Conservation (phyloP, 2,888 invertebrate species). For the Watsonalla cultraria region DNA sequence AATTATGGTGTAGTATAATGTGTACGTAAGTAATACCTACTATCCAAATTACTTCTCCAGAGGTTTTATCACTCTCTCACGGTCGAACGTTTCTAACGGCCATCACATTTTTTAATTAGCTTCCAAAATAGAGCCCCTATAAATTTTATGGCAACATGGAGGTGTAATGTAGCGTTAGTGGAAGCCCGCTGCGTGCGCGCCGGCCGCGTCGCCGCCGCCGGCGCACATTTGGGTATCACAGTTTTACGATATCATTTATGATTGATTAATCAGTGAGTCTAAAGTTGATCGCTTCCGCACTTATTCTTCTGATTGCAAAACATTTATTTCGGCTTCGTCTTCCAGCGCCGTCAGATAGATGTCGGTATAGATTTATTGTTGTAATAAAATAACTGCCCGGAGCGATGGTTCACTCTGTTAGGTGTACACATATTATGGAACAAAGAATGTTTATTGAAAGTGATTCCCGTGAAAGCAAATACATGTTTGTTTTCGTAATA, state of each 20-base stretch:
- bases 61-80: conserved; percentile 70
- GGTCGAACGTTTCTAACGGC: conserved; percentile 59
- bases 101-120: conserved; percentile 70
- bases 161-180: conserved; percentile 45
- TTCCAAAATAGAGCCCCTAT: conserved; percentile 69
- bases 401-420: neutral
- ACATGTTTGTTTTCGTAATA: neutral
- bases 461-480: neutral
- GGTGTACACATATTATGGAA: neutral
- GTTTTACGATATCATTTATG: conserved; percentile 61
- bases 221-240: conserved; percentile 48
- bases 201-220: conserved; percentile 32
- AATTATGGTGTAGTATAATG: conserved; percentile 30
- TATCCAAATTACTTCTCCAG: conserved; percentile 42
- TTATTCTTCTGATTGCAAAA: conserved; percentile 57
- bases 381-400: neutral
- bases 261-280: conserved; percentile 63
- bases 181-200: conserved; percentile 23
- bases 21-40: conserved; percentile 27
- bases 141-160: conserved; percentile 68
- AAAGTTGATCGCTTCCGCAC: conserved; percentile 61
- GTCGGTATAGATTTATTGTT: neutral
- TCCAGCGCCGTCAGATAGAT: conserved; percentile 6
- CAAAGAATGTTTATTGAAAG: neutral
- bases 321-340: conserved; percentile 27